Conservation (phyloP, 1,140 invertebrate genomes). For the Drosophila suzukii region DNA sequence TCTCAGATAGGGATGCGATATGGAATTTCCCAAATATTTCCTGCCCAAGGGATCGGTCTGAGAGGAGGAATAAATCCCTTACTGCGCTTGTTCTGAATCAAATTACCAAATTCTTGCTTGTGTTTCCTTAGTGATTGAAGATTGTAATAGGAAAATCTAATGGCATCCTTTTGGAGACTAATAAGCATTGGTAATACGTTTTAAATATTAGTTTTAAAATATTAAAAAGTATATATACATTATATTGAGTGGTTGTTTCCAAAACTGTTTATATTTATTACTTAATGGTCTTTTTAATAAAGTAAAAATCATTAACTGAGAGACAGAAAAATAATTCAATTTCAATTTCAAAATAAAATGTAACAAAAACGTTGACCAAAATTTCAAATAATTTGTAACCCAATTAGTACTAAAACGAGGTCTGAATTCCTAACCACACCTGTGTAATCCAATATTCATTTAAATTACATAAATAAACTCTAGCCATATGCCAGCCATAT, state of each 20-base stretch:
- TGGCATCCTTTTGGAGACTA: not conserved
- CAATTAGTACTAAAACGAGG: too few species aligned
- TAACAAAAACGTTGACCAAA: too few species aligned
- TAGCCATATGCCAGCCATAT: not conserved
- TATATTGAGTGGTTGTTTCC: too few species aligned
- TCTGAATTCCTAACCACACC: not conserved
- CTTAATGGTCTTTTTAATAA: too few species aligned
- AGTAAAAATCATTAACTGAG: too few species aligned
- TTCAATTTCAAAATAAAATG: too few species aligned
- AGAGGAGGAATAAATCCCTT: not conserved
- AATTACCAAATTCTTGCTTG: not conserved
- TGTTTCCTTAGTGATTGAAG: not conserved
- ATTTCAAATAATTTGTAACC: too few species aligned
- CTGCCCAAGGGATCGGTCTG: slow-evolving; percentile 1
- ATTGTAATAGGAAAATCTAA: not conserved
- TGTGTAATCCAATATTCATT: slow-evolving; percentile 1
- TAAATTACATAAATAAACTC: not conserved
- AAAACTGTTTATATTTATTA: too few species aligned
- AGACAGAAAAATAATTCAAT: too few species aligned
- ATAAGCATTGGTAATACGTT: not conserved
- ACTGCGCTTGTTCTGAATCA: not conserved
- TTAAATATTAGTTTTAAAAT: too few species aligned
- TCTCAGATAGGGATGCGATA: slow-evolving; percentile 47
- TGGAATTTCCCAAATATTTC: slow-evolving; percentile 28
- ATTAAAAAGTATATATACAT: too few species aligned